Percentiles rank a stretch among this genome's conserved stretches.
phyloP scores from a whole-genome alignment of 2,797 vertebrate species.

The Eupleurogrammus muticus region DNA sequence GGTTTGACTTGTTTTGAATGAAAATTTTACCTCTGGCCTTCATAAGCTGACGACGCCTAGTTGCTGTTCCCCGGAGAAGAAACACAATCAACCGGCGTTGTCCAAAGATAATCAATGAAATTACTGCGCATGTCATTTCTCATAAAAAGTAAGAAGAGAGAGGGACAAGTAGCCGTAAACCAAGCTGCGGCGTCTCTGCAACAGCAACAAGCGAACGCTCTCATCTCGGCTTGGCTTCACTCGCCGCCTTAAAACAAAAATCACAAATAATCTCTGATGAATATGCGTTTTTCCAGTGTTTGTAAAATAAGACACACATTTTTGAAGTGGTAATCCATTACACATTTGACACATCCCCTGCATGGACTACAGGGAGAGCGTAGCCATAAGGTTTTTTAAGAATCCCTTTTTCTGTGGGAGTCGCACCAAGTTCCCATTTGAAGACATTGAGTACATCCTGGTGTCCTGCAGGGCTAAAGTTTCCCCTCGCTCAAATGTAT shows the following conservation, averaged over 20 bases:
- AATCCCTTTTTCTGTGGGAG: constrained; percentile 26
- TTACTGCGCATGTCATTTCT: constrained; percentile 43
- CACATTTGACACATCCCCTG: constrained; percentile 8
- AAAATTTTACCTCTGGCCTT: constrained; percentile 27
- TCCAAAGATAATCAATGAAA: constrained; percentile 56
- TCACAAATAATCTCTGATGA: constrained; percentile 7
- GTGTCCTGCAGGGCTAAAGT: constrained; percentile 37
- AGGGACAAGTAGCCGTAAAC: constrained; percentile 33
- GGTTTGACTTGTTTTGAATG: constrained; percentile 34
- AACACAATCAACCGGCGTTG: constrained; percentile 42
- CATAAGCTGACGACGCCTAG: background rate
- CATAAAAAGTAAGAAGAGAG: constrained; percentile 27
- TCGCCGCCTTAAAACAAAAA: constrained; percentile 13
- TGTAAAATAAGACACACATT: too few species aligned
- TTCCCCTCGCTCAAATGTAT: constrained; percentile 45
- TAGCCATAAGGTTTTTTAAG: constrained; percentile 21
- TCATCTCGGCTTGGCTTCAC: constrained; percentile 25
- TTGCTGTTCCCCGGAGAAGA: constrained; percentile 34
- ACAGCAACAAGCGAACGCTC: constrained; percentile 26
- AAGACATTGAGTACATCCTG: constrained; percentile 31
- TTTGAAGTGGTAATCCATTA: constrained; percentile 20
- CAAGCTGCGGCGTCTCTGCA: constrained; percentile 13
- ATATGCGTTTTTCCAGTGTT: constrained; percentile 2
- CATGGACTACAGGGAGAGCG: constrained; percentile 1
- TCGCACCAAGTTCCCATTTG: constrained; percentile 21